phyloP scores from a whole-genome alignment of 2,113 vertebrate species.

The Corvus hawaiiensis region DNA sequence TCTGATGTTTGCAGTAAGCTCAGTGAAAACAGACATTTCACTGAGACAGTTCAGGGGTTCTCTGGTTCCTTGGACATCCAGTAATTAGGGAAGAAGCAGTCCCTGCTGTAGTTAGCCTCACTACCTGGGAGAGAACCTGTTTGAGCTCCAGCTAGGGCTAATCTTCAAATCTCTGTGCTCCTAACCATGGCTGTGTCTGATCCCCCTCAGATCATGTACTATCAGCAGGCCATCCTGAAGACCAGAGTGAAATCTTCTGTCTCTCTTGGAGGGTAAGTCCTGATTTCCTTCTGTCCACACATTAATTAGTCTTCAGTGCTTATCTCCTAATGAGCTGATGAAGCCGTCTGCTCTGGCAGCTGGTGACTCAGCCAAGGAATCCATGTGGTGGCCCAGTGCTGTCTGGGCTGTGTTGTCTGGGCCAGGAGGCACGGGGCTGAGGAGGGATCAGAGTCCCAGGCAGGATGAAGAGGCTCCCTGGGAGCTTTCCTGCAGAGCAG shows the following conservation, averaged over 20 bases:
- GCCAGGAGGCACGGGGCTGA: background rate
- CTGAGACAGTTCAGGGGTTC: background rate
- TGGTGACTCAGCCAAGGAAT: background rate
- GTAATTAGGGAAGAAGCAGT: background rate
- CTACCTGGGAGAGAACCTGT: background rate
- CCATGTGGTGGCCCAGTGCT: background rate
- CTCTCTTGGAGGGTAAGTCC: constrained; percentile 90
- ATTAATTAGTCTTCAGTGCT: background rate
- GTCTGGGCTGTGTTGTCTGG: background rate
- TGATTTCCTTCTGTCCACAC: constrained; percentile 9
- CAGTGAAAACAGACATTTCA: background rate
- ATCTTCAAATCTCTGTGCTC: background rate
- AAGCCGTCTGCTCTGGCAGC: background rate
- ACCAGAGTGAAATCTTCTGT: constrained; percentile 96
- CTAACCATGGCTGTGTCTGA: background rate
- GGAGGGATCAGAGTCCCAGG: background rate
- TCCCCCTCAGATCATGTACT: constrained; percentile 88
- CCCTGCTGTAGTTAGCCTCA: background rate
- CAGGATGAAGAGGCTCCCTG: background rate
- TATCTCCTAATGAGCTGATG: background rate
- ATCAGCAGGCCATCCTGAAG: constrained; percentile 89
- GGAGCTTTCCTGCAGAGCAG: background rate
- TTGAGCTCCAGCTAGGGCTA: background rate
- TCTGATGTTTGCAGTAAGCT: background rate
- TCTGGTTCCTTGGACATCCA: background rate